A percentile compares a stretch with the other conserved stretches of the same genome.
Evolutionary conservation across 2,113 vertebrate species (phyloP).

Genomic region (Albula glossodonta): DNA sequence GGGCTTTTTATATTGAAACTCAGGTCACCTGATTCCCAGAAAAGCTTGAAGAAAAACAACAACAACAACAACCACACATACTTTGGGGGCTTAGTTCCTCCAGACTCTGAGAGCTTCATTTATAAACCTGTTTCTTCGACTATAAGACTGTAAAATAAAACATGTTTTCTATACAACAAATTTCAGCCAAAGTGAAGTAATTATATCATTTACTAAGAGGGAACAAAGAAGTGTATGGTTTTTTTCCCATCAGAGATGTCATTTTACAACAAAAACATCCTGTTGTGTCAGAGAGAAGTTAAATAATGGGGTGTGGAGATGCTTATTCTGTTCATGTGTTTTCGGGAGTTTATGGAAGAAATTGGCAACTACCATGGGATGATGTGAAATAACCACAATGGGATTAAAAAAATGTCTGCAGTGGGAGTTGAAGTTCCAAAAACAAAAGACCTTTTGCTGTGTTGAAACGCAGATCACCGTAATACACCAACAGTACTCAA

Average conservation of each 20-base stretch:
- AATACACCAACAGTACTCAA: background rate
- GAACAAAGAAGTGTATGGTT: background rate
- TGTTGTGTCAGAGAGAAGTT: background rate
- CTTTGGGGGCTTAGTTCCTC: background rate
- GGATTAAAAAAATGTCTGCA: background rate
- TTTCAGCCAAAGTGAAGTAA: background rate
- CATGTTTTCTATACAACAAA: background rate
- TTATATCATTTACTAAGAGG: background rate
- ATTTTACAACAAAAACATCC: background rate
- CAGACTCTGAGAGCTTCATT: background rate
- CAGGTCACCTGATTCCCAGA: background rate
- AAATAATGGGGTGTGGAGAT: background rate
- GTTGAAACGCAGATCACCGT: background rate
- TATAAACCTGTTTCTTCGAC: background rate
- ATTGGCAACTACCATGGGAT: background rate
- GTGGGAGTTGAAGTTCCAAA: background rate
- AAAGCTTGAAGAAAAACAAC: slow-evolving; percentile 8
- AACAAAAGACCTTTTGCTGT: background rate
- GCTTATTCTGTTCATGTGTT: background rate
- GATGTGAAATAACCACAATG: too few relatives aligned
- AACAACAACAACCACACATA: background rate
- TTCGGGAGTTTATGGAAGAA: too few relatives aligned
- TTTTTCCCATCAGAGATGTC: background rate
- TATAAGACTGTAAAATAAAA: background rate
- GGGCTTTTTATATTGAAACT: background rate